phyloP scores from a whole-genome alignment of 1,140 invertebrate species.

The Apocrypta bakeri region DNA sequence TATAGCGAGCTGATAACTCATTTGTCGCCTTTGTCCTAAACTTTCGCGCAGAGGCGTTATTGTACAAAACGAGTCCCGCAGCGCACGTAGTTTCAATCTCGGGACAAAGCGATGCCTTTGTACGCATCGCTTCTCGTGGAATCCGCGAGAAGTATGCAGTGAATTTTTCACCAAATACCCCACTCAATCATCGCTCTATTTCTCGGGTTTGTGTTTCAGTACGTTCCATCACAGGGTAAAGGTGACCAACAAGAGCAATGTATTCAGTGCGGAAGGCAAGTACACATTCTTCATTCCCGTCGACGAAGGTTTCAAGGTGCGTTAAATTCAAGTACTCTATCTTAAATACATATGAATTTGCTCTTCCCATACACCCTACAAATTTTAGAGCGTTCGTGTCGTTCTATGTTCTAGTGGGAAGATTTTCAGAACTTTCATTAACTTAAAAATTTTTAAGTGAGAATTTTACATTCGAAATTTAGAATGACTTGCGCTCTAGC shows the following conservation, averaged over 20 bases:
- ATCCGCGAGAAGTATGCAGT: not conserved
- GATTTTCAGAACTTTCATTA: no score
- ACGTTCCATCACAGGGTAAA: conserved; percentile 85
- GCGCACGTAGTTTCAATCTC: not conserved
- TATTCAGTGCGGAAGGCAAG: conserved; percentile 84
- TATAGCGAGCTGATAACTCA: not conserved
- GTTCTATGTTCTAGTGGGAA: no score
- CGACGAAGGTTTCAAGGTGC: conserved; percentile 90
- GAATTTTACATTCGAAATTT: no score
- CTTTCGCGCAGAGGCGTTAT: not conserved
- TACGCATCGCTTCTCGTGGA: not conserved
- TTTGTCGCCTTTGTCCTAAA: not conserved
- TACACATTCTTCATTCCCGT: conserved; percentile 93
- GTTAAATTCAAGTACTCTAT: conserved; percentile 46
- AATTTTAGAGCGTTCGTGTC: no score
- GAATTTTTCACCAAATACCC: not conserved
- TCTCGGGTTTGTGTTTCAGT: conserved; percentile 68
- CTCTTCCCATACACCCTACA: no score
- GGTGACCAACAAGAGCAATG: conserved; percentile 80
- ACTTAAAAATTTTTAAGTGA: no score
- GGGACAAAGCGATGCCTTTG: not conserved
- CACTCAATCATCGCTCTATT: not conserved
- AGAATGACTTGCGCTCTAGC: no score
- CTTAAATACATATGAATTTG: no score
- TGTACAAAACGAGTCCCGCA: not conserved